Percentiles rank a stretch among this genome's conserved stretches.
Evolutionary conservation across 2,888 invertebrate genomes (phyloP).

Genomic region (Quadriops clusia): DNA sequence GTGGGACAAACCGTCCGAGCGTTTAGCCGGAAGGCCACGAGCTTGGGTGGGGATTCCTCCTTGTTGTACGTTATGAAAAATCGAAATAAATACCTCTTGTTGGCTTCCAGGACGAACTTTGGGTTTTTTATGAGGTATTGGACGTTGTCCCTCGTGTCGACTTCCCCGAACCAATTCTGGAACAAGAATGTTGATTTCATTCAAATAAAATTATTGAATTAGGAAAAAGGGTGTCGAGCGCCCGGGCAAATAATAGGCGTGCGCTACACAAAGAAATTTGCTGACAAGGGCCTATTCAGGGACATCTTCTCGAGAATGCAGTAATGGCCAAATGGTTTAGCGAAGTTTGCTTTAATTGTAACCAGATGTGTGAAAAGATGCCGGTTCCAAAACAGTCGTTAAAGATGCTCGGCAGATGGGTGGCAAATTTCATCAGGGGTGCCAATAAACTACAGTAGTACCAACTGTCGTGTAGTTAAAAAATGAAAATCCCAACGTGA

Average conservation of each 20-base stretch:
- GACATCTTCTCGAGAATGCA: too few relatives aligned
- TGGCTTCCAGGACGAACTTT: conserved; percentile 44
- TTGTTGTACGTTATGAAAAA: conserved; percentile 50
- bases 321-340: too few relatives aligned
- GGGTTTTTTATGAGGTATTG: conserved; percentile 48
- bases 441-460: too few relatives aligned
- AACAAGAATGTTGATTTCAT: conserved; percentile 38
- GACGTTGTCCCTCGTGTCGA: conserved; percentile 44
- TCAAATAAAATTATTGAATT: neutral
- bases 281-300: too few relatives aligned
- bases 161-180: conserved; percentile 43
- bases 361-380: too few relatives aligned
- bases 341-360: too few relatives aligned
- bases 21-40: conserved; percentile 41
- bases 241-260: neutral
- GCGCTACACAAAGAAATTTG: too few relatives aligned
- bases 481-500: too few relatives aligned
- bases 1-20: conserved; percentile 46
- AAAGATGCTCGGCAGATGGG: too few relatives aligned
- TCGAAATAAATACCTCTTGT: conserved; percentile 42
- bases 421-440: too few relatives aligned
- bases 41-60: conserved; percentile 40
- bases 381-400: too few relatives aligned
- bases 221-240: neutral
- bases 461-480: too few relatives aligned